phyloP scores from a whole-genome alignment of 1,140 invertebrate species.

The Acromyrmex echinatior region DNA sequence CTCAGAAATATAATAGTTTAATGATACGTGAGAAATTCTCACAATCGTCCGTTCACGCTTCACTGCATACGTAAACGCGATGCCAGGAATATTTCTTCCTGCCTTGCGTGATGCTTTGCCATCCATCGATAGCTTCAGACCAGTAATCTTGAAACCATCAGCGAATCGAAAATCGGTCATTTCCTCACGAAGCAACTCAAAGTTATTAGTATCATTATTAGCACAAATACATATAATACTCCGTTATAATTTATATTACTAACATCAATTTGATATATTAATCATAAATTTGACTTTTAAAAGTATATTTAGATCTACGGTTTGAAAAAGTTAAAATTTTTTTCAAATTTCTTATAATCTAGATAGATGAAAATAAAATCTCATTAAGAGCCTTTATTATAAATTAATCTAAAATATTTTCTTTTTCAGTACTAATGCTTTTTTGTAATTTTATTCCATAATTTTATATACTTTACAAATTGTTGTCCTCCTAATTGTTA shows the following conservation, averaged over 20 bases:
- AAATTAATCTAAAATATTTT: neutral
- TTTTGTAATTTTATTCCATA: neutral
- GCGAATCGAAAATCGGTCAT: slow-evolving; percentile 37
- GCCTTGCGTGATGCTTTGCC: slow-evolving; percentile 33
- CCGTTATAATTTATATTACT: neutral
- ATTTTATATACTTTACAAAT: slow-evolving; percentile 1
- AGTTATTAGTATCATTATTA: neutral
- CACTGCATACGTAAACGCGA: slow-evolving; percentile 33
- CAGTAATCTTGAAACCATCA: slow-evolving; percentile 38
- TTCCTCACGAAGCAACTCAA: slow-evolving; percentile 19
- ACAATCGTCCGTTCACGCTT: slow-evolving; percentile 41
- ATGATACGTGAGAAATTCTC: slow-evolving; percentile 71
- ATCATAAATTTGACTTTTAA: too few species aligned
- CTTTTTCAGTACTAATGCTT: neutral
- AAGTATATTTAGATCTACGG: neutral
- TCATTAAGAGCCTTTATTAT: neutral
- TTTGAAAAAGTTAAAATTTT: neutral
- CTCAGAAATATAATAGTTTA: slow-evolving; percentile 55
- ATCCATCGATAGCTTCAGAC: slow-evolving; percentile 31
- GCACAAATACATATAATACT: neutral
- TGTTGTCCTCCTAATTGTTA: neutral
- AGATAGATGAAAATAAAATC: neutral
- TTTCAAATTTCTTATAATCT: neutral
- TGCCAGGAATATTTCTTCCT: slow-evolving; percentile 55
- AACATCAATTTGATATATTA: neutral